Evolutionary conservation across 2,888 invertebrate genomes (phyloP).

Genomic region (Vandiemenella viatica): DNA sequence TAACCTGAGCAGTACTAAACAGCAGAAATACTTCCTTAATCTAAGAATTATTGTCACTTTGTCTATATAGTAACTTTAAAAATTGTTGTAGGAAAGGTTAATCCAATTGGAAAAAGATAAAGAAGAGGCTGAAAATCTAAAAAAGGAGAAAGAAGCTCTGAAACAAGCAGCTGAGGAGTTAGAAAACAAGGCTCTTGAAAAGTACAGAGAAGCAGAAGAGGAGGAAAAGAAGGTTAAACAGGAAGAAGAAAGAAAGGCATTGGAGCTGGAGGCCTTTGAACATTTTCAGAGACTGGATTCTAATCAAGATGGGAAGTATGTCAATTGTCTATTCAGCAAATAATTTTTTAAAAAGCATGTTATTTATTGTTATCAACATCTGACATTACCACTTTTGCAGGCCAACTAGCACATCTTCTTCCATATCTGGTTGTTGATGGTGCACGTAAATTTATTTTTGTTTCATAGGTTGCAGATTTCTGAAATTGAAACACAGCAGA

Average conservation of each 20-base stretch:
- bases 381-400: too few relatives aligned
- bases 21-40: too few relatives aligned
- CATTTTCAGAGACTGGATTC: slow-evolving; percentile 67
- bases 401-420: too few relatives aligned
- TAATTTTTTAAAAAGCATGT: neutral
- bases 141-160: slow-evolving; percentile 56
- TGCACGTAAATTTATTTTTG: slow-evolving; percentile 3
- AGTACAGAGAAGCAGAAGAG: slow-evolving; percentile 52
- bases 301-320: slow-evolving; percentile 52
- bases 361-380: neutral
- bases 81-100: slow-evolving; percentile 37
- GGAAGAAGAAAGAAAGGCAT: slow-evolving; percentile 39
- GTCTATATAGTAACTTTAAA: neutral
- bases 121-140: slow-evolving; percentile 61
- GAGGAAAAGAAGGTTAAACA: slow-evolving; percentile 39
- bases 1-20: too few relatives aligned
- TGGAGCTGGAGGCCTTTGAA: slow-evolving; percentile 47
- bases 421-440: too few relatives aligned
- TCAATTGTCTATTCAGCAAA: too few relatives aligned
- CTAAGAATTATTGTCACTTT: neutral
- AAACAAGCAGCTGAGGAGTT: slow-evolving; percentile 57
- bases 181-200: slow-evolving; percentile 60
- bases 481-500: slow-evolving; percentile 53
- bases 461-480: slow-evolving; percentile 40
- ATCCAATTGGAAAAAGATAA: slow-evolving; percentile 54